A percentile compares a stretch with the other conserved stretches of the same genome.
These are phyloP conservation scores for Ornithorhynchus anatinus DNA, from an alignment of 2,113 vertebrate genomes.

Conservation along the genomic window DNA sequence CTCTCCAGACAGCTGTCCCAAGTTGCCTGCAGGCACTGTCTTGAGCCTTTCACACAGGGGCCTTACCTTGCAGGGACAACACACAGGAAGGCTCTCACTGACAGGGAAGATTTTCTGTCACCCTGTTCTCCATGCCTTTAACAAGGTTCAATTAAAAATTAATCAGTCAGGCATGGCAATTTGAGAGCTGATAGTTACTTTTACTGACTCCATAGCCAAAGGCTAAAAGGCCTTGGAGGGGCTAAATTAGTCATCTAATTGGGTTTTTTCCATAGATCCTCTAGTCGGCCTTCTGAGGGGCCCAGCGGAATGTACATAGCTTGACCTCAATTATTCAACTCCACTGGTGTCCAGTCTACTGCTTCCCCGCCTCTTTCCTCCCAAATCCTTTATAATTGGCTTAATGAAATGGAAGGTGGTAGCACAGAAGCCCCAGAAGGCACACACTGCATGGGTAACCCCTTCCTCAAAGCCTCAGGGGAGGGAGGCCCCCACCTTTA, in stretches of 20 bases:
- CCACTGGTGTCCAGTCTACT: not conserved
- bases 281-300: constrained; percentile 3
- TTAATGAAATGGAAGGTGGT: constrained; percentile 21
- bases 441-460: too few relatives aligned
- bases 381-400: not conserved
- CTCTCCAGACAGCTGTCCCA: not conserved
- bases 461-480: too few relatives aligned
- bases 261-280: constrained; percentile 58
- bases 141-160: constrained; percentile 71
- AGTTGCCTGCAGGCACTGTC: constrained; percentile 17
- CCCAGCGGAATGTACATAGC: constrained; percentile 1
- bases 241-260: constrained; percentile 70
- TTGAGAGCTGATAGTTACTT: constrained; percentile 54
- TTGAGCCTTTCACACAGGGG: not conserved
- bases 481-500: too few relatives aligned
- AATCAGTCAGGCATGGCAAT: constrained; percentile 63
- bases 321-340: constrained; percentile 44
- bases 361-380: not conserved
- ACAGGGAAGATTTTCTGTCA: constrained; percentile 54
- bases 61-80: constrained; percentile 29
- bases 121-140: constrained; percentile 64
- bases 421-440: too few relatives aligned
- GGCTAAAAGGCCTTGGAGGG: constrained; percentile 65
- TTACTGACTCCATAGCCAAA: constrained; percentile 65
- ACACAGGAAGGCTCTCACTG: constrained; percentile 39